Percentiles rank a stretch among this genome's conserved stretches.
Evolutionary conservation across 2,113 vertebrate genomes (phyloP).

Genomic region (Nanorana parkeri): DNA sequence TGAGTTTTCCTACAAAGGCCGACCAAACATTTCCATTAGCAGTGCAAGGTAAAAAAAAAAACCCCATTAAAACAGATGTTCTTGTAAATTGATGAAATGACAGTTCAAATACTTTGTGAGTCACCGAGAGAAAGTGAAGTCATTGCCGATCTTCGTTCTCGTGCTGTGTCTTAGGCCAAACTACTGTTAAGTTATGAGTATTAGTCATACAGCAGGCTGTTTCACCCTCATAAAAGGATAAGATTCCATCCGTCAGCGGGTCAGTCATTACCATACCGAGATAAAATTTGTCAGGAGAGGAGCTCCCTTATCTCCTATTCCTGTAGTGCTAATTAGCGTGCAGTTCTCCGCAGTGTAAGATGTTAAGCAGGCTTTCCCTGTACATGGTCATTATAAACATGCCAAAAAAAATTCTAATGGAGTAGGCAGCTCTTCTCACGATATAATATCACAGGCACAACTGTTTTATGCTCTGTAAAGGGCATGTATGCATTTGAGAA

Average conservation of each 20-base stretch:
- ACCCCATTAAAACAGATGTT: slow-evolving; percentile 81
- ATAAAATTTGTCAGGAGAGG: slow-evolving; percentile 60
- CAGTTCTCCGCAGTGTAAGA: slow-evolving; percentile 45
- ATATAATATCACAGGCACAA: neutral
- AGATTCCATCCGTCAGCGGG: slow-evolving; percentile 74
- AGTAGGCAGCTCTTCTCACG: slow-evolving; percentile 59
- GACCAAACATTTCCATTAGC: slow-evolving; percentile 27
- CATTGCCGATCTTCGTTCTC: slow-evolving; percentile 77
- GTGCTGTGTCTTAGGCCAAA: slow-evolving; percentile 61
- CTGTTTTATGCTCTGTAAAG: no score
- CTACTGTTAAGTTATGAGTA: slow-evolving; percentile 74
- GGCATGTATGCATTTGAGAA: no score
- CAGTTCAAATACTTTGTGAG: slow-evolving; percentile 77
- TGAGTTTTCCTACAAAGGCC: no score
- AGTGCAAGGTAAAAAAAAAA: slow-evolving; percentile 67
- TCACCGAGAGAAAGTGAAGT: slow-evolving; percentile 81
- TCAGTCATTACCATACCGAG: slow-evolving; percentile 65
- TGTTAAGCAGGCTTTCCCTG: slow-evolving; percentile 63
- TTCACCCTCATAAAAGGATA: slow-evolving; percentile 80
- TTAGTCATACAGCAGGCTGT: slow-evolving; percentile 76
- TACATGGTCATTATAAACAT: slow-evolving; percentile 61
- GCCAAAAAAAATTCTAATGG: slow-evolving; percentile 67
- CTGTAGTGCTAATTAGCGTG: neutral
- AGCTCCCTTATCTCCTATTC: slow-evolving; percentile 40
- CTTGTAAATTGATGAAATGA: slow-evolving; percentile 79